Evolutionary conservation across 2,888 invertebrate species (phyloP).

Genomic region (Pardosa pseudoannulata): DNA sequence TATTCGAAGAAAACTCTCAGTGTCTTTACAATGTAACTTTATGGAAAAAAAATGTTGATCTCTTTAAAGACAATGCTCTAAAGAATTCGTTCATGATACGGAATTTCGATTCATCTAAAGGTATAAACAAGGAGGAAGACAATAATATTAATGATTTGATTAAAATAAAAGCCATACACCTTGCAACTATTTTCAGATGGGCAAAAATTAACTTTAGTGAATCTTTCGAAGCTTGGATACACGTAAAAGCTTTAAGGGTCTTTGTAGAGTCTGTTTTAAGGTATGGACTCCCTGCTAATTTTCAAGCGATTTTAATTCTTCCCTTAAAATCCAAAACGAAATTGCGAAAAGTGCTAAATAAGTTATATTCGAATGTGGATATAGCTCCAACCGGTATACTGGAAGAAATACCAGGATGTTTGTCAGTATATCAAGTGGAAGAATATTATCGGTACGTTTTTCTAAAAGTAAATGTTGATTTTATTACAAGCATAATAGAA

Average conservation of each 20-base stretch:
- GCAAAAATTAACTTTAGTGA: conserved; percentile 99
- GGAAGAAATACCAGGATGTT: conserved; percentile 74
- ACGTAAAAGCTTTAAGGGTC: conserved; percentile 97
- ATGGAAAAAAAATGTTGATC: conserved; percentile 4
- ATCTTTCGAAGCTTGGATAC: conserved; percentile 98
- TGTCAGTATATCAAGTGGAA: not conserved
- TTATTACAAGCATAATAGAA: not conserved
- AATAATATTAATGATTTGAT: not conserved
- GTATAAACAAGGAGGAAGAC: not conserved
- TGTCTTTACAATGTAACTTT: conserved; percentile 22
- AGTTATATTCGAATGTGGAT: conserved; percentile 96
- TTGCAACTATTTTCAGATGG: conserved; percentile 91
- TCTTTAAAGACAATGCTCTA: conserved; percentile 19
- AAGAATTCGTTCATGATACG: conserved; percentile 23
- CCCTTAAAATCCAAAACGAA: conserved; percentile 92
- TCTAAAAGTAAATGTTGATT: conserved; percentile 8
- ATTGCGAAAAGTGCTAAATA: conserved; percentile 91
- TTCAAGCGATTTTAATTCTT: conserved; percentile 97
- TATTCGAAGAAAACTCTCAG: conserved; percentile 26
- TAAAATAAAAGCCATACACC: not conserved
- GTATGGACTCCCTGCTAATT: conserved; percentile 99
- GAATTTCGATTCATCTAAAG: conserved; percentile 22
- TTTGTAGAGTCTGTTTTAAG: conserved; percentile 99
- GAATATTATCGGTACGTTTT: conserved; percentile 29
- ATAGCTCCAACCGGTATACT: conserved; percentile 83